Base-by-base conservation (phyloP, 2,113 vertebrate species). In the Serilophus lunatus region DNA sequence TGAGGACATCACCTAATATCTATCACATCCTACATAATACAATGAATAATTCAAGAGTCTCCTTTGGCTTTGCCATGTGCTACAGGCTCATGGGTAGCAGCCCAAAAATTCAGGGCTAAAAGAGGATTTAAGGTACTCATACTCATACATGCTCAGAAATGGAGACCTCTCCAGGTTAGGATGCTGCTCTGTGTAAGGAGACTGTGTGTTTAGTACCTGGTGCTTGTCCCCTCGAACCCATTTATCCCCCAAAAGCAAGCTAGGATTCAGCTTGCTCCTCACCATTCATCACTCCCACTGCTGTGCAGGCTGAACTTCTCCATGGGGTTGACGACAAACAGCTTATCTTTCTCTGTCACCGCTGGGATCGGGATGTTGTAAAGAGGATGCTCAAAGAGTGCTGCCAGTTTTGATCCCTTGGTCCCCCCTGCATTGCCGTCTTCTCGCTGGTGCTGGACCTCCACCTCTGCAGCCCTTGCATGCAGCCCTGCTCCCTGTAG, bases 351-450 rank as follows among this genome's bases (percentile, higher is more conserved):
- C 36, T 98, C 97, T 1, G 78, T 92, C 59, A 98, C 59, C 7
- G 91, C 45, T 0, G 97, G 97, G 10, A 40, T 12, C 4, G 97
- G 98, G 47, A 94, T 59, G 54, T 97, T 98, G 96, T 98, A 98
- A 13, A 98, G 97, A 15, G 98, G 98, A 86, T 99, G 98, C 53
- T 97, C 22, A 35, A 98, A 99, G 56, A 98, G 97, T 3, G 96
- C 97, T 1, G 91, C 83, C 90, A 98, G 88, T 80, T 98, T 98
- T 23, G 95, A 97, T 92, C 23, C 54, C n/a, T 50, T 8, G 7
- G 66, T 35, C 86, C 1, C 1, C 4, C 24, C 42, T 1, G 3
- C 28, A 7, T 72, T 81, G n/a, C 12, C 7, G 2, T 74, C 56
- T 86, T 69, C 3, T 0, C 1, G 53, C 19, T 31, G 85, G 17